Conservation (phyloP, 2,797 vertebrate genomes). For the Lithobates sylvaticus region DNA sequence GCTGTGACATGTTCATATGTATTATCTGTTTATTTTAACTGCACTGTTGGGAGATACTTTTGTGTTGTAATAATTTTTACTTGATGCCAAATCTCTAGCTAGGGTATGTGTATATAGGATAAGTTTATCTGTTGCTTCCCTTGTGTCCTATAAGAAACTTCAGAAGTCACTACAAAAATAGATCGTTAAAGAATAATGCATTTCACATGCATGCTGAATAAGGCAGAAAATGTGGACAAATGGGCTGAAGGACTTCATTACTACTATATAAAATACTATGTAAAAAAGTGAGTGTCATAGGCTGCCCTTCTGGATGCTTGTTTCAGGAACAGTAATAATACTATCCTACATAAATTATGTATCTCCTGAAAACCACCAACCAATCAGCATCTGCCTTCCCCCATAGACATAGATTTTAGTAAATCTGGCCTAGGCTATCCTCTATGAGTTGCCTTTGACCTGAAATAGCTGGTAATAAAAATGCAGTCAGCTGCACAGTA, state of each 20-base stretch:
- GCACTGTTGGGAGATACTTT: neutral
- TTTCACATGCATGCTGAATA: neutral
- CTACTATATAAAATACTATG: neutral
- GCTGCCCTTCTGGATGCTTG: too few species aligned
- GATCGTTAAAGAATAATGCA: neutral
- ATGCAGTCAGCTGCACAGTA: neutral
- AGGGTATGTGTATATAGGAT: neutral
- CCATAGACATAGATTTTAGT: neutral
- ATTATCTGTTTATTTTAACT: neutral
- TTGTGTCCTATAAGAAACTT: neutral
- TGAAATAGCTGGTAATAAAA: neutral
- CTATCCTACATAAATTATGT: too few species aligned
- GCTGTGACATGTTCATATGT: neutral
- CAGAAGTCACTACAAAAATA: neutral
- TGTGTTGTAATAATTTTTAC: neutral
- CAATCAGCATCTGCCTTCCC: too few species aligned
- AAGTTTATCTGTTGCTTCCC: neutral
- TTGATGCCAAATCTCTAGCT: neutral
- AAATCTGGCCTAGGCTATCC: neutral
- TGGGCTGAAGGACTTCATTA: neutral
- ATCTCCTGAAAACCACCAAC: too few species aligned
- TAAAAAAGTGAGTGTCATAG: too few species aligned
- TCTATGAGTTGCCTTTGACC: neutral
- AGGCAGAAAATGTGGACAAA: neutral
- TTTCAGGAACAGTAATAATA: too few species aligned